phyloP scores from a whole-genome alignment of 2,113 vertebrate genomes.

The Eudyptes chrysolophus region DNA sequence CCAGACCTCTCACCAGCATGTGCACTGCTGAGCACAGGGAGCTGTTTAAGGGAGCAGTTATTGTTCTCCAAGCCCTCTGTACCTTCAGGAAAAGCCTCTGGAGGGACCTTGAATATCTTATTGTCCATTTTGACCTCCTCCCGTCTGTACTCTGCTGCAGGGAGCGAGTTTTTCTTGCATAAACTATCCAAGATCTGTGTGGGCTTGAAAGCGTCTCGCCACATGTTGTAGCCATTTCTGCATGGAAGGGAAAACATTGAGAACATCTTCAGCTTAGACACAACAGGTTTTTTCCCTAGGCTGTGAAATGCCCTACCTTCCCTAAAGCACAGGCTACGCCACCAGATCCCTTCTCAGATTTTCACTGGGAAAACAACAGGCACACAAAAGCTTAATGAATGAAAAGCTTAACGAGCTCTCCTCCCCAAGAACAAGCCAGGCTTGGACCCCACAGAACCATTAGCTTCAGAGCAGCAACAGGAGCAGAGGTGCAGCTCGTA shows the following conservation, averaged over 20 bases:
- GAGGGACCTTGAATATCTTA: slow-evolving; percentile 88
- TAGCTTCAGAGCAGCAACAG: background rate
- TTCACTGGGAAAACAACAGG: background rate
- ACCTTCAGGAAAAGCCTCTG: slow-evolving; percentile 86
- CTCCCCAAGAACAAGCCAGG: background rate
- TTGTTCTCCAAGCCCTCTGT: background rate
- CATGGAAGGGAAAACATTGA: background rate
- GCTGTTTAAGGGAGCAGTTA: background rate
- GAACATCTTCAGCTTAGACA: background rate
- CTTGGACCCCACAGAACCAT: background rate
- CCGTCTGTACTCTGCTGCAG: slow-evolving; percentile 81
- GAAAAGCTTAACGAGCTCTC: background rate
- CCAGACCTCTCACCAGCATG: background rate
- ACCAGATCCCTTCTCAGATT: background rate
- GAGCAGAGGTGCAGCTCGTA: background rate
- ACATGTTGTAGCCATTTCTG: slow-evolving; percentile 88
- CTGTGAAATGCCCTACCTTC: background rate
- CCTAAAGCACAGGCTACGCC: background rate
- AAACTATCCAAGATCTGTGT: slow-evolving; percentile 85
- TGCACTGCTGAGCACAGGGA: background rate
- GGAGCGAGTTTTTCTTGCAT: slow-evolving; percentile 84
- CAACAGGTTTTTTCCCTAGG: background rate
- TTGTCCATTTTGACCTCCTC: slow-evolving; percentile 90
- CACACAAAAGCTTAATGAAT: background rate
- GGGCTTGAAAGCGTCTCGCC: slow-evolving; percentile 88